Conservation (phyloP, 2,888 invertebrate species). For the Sepiola atlantica region DNA sequence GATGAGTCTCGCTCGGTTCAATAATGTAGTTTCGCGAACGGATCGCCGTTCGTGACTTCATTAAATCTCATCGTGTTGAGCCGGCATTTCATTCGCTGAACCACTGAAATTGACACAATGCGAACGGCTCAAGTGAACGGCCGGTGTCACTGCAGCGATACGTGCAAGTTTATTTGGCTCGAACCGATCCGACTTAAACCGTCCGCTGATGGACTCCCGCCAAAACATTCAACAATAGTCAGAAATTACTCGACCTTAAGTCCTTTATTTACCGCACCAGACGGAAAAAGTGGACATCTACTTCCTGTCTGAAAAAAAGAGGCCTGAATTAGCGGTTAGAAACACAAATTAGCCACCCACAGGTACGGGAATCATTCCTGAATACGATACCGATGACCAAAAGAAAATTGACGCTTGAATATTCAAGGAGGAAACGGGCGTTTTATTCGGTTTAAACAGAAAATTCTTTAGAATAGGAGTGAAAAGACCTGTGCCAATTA, state of each 20-base stretch:
- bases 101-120: background rate
- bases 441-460: background rate
- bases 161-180: constrained; percentile 3
- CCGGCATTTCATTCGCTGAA: background rate
- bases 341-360: background rate
- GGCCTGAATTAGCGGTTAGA: background rate
- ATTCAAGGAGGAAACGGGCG: background rate
- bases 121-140: background rate
- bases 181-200: background rate
- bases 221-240: constrained; percentile 10
- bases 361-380: background rate
- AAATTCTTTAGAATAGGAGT: background rate
- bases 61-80: background rate
- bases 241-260: background rate
- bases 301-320: background rate
- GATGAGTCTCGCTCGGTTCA: background rate
- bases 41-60: background rate
- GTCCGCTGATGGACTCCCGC: background rate
- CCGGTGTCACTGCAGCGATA: background rate
- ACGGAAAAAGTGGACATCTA: background rate
- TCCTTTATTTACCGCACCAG: background rate
- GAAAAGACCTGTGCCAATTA: background rate
- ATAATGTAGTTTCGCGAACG: background rate
- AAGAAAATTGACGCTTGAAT: background rate
- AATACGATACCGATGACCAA: background rate